Evolutionary conservation across 2,113 vertebrate species (phyloP), one percentile per base, ranked within the genome.

Genomic region (Numida meleagris): DNA sequence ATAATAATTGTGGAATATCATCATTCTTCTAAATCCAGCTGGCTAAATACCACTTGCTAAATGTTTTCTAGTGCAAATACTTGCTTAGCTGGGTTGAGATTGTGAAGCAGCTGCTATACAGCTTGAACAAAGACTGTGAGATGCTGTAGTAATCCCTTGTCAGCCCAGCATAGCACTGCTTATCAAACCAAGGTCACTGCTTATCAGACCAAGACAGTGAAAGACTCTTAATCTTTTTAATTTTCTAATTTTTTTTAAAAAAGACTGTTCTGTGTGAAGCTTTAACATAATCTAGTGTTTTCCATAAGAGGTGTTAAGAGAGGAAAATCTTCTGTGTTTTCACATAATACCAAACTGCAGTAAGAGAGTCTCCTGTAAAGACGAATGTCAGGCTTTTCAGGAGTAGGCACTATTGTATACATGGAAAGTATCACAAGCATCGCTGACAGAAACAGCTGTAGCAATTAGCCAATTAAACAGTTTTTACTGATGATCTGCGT

Each of bases 401-500:
- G 29, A 93, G 31, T 81, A n/a, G 59, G 58, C 42, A n/a, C n/a
- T 92, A 9, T n/a, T 93, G n/a, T 88, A 7, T 45, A 21, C 70
- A 46, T 23, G 46, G 53, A 33, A 70, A 79, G 79, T 93, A 91
- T 84, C 31, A n/a, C 59, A 89, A 89, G 72, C 67, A 66, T 63
- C 4, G 0, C 72, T 88, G 85, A 67, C 48, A 79, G 89, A 81
- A 93, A 62, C 90, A 94, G 91, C 90, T 96, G 94, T 79, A 84
- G 94, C 86, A 97, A 89, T 96, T 95, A 96, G 59, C 58, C 57
- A 78, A 73, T 95, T 96, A 95, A 95, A 78, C 59, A 87, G 51
- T 34, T 94, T 95, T 95, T 95, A 95, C 51, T 94, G 90, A 94
- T 93, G 68, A 89, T 93, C 82, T 94, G 87, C 5, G 12, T 85